Base-by-base conservation (phyloP, 2,888 invertebrate genomes). In the Onchidella celtica region DNA sequence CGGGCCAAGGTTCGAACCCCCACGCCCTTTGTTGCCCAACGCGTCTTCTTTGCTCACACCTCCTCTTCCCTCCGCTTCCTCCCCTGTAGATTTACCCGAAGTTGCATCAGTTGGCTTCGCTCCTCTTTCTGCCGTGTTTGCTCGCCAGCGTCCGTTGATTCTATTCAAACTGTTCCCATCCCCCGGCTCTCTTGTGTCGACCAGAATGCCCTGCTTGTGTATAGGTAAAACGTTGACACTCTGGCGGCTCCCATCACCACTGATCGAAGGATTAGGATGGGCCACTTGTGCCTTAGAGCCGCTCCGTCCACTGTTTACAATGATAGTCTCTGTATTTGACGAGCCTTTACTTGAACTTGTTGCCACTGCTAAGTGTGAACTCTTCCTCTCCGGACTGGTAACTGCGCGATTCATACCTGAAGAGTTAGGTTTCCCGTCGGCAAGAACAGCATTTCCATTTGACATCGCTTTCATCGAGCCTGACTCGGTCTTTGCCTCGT, bases 1-100 rank as follows among this genome's bases (percentile, higher is more conserved):
- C 40, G 32, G 75, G n/a, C 75, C 75, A 75, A 75, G 65, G 75
- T 75, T 65, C 65, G 75, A 75, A 65, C n/a, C 29, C 17, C 63
- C 65, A 55, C 65, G 63, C 63, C 74, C 24, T 21, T 17, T 29
- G 40, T 34, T 55, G 21, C 1, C 36, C 29, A 38, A 61, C 59
- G 65, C 65, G 3, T 27, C 29, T 68, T 36, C 40, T 57, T 47
- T 27, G 9, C 34, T 68, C 47, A 47, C 1, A 27, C 14, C 27
- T 21, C 34, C 27, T 14, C 17, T 29, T 11, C 57, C 38, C 9
- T 24, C 75, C 4, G 21, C 36, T 63, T 40, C 36, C 36, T 4
- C 59, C 24, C 17, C 29, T 55, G 32, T 21, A 24, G 11, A 21
- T n/a, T 24, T 55, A n/a, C 36, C 66, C n/a, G 6, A 17, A 61